Evolutionary conservation across 2,113 vertebrate species (phyloP).

Genomic region (Pristiophorus japonicus): DNA sequence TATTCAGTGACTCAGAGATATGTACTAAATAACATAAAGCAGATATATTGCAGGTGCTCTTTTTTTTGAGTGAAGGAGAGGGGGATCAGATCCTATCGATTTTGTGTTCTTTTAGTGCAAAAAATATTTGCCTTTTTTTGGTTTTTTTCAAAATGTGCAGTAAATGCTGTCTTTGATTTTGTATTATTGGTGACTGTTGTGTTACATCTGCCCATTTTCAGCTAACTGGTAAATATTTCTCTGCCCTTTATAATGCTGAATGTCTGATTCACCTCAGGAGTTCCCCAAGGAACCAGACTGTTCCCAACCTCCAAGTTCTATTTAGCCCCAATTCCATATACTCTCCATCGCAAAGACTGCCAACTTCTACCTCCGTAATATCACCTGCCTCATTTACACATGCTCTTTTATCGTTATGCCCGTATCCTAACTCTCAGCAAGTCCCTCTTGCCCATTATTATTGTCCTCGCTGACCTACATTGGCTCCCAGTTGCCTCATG

Average conservation of each 20-base stretch:
- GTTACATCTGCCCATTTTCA: neutral
- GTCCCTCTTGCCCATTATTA: neutral
- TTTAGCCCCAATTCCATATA: neutral
- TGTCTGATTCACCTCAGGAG: neutral
- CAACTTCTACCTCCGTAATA: neutral
- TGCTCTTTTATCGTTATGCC: neutral
- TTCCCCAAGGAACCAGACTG: neutral
- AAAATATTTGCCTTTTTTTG: neutral
- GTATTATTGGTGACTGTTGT: too few relatives aligned
- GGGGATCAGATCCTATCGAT: neutral
- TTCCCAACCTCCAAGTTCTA: neutral
- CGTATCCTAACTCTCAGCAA: neutral
- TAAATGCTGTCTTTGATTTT: too few relatives aligned
- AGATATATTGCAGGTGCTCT: neutral
- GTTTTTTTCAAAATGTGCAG: neutral
- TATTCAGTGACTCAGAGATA: neutral
- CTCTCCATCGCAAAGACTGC: too few relatives aligned
- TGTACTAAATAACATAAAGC: neutral
- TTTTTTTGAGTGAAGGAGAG: neutral
- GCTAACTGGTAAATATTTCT: neutral
- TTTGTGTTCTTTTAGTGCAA: too few relatives aligned
- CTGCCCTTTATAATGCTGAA: neutral
- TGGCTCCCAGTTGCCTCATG: neutral
- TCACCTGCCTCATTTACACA: neutral
- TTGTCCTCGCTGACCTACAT: neutral